Conservation (phyloP, 2,113 vertebrate species). For the Tenebrosternarchus preto region DNA sequence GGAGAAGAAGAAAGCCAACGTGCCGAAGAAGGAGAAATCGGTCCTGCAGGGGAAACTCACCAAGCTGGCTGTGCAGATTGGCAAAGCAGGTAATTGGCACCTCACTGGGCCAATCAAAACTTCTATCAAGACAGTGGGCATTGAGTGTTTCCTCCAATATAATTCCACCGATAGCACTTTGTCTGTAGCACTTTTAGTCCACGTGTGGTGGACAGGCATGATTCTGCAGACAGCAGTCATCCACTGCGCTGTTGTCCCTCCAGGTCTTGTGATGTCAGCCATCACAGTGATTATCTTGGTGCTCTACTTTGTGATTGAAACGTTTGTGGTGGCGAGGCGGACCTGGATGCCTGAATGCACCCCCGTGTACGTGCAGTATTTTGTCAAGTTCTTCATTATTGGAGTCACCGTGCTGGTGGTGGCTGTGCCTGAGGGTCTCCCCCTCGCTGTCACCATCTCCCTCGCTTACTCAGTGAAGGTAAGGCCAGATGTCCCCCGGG, state of each 20-base stretch:
- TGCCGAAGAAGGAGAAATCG: constrained; percentile 90
- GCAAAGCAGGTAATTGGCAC: constrained; percentile 83
- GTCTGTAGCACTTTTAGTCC: background rate
- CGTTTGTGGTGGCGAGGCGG: constrained; percentile 80
- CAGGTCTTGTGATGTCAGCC: constrained; percentile 91
- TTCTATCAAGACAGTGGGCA: too few species aligned
- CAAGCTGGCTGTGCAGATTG: constrained; percentile 90
- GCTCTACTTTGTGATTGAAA: constrained; percentile 88
- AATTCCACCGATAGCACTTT: too few species aligned
- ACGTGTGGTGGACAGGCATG: background rate
- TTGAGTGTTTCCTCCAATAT: too few species aligned
- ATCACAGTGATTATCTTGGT: constrained; percentile 91
- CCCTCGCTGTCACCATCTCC: constrained; percentile 90
- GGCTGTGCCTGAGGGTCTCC: constrained; percentile 88
- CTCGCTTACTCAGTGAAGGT: constrained; percentile 94
- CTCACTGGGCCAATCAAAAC: constrained; percentile 10
- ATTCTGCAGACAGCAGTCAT: background rate
- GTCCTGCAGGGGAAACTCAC: constrained; percentile 92
- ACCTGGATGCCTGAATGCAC: constrained; percentile 84
- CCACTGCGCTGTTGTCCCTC: constrained; percentile 32
- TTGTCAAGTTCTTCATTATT: constrained; percentile 94
- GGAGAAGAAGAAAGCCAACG: constrained; percentile 83
- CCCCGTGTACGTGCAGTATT: constrained; percentile 88
- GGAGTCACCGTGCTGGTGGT: constrained; percentile 91
- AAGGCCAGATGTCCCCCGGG: constrained; percentile 26